Evolutionary conservation across 2,113 vertebrate genomes (phyloP).

Genomic region (Scomber japonicus): DNA sequence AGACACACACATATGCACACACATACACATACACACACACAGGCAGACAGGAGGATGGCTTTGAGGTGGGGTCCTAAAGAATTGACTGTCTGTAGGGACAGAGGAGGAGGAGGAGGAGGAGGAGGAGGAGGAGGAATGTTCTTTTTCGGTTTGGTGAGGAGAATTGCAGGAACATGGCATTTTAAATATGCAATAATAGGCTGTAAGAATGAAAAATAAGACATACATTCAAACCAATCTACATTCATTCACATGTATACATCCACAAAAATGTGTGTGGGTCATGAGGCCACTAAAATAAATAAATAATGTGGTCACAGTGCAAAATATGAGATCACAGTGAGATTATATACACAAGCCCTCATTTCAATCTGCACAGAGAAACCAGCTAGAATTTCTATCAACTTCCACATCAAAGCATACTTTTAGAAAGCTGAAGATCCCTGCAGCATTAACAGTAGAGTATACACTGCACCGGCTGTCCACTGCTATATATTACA

Average conservation of each 20-base stretch:
- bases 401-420: conserved; percentile 25
- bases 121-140: conserved; percentile 2
- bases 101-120: background rate
- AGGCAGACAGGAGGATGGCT: conserved; percentile 7
- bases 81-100: conserved; percentile 16
- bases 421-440: conserved; percentile 1
- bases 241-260: no score
- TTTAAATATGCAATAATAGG: background rate
- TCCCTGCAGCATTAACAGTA: background rate
- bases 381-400: background rate
- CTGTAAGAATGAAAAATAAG: background rate
- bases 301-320: conserved; percentile 28
- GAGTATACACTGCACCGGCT: background rate
- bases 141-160: conserved; percentile 13
- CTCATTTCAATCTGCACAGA: background rate
- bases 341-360: conserved; percentile 3
- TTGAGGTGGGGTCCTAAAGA: conserved; percentile 38
- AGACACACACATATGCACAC: conserved; percentile 2
- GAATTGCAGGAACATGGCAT: background rate
- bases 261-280: conserved; percentile 6
- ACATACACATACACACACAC: background rate
- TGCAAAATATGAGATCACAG: background rate
- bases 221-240: no score
- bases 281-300: conserved; percentile 7
- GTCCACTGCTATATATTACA: background rate